Base-by-base conservation (phyloP, 2,888 invertebrate genomes). In the Dasypolia templi region DNA sequence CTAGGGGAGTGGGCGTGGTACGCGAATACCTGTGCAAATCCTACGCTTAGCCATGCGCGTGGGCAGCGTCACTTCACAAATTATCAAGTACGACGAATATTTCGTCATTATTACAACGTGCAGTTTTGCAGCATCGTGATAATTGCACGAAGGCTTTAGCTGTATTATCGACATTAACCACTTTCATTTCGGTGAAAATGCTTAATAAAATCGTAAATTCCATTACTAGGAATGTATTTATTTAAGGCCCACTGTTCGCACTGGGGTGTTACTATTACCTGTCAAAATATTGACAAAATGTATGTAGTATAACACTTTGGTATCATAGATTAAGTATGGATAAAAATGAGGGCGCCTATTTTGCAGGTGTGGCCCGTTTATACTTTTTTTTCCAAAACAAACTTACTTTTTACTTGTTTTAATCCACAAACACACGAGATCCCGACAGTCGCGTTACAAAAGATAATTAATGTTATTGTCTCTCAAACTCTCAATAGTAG, bases 1-100 rank as follows among this genome's bases (percentile, higher is more conserved):
- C 69, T 73, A 69, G 78, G 56, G 44, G 42, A 72, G 83, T 85
- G 78, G 89, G 86, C 59, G 88, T 77, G 84, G 77, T 81, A 67
- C 77, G 80, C 81, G 76, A 87, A 89, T 88, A 80, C 85, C 81
- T 78, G 74, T 59, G 81, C 75, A 77, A 77, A 77, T 82, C 82
- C 80, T 81, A 75, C 75, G 66, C 81, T 73, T 14, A 59, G 26
- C 69, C 71, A 66, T 79, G 84, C 81, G 86, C 89, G 88, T 89
- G 86, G 88, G 88, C 82, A 78, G 79, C 81, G 73, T 79, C 80
- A 74, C 75, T 64, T 72, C 62, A 72, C 79, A 77, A 86, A 86
- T 87, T 81, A 85, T 84, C 75, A 78, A 75, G 69, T 78, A 75
- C 77, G 53, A 58, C 71, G 49, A 70, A 62, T 59, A 75, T 84